These are phyloP conservation scores for Harpalus rufipes DNA, from an alignment of 2,888 invertebrate genomes.

Conservation along the genomic window DNA sequence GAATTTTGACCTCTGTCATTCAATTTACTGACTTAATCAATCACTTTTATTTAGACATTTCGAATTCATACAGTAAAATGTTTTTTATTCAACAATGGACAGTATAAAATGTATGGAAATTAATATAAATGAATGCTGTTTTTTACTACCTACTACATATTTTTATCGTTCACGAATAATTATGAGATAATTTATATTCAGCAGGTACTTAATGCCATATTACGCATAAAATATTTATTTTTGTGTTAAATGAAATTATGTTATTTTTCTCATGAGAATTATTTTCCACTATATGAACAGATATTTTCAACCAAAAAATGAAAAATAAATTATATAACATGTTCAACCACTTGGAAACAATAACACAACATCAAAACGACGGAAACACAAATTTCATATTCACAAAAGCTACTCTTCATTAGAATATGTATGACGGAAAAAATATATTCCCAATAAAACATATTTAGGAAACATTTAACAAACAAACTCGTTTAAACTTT, in stretches of 20 bases:
- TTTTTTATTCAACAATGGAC: not conserved
- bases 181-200: not conserved
- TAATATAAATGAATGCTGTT: not conserved
- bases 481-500: conserved; percentile 56
- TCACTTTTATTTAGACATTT: not conserved
- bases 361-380: conserved; percentile 27
- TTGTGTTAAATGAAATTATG: not conserved
- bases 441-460: conserved; percentile 29
- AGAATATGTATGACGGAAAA: conserved; percentile 35
- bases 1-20: conserved; percentile 46
- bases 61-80: conserved; percentile 41
- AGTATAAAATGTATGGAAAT: not conserved
- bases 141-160: not conserved
- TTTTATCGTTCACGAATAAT: not conserved
- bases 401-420: conserved; percentile 27
- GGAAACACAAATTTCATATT: conserved; percentile 25
- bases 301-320: not conserved
- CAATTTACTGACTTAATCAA: not conserved
- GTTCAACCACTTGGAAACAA: not conserved
- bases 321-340: conserved; percentile 15
- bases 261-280: not conserved
- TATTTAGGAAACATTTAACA: conserved; percentile 49
- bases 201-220: not conserved
- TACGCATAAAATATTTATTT: not conserved
- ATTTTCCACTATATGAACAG: conserved; percentile 3